Conservation (phyloP, 2,113 vertebrate genomes). For the Heloderma charlesbogerti region DNA sequence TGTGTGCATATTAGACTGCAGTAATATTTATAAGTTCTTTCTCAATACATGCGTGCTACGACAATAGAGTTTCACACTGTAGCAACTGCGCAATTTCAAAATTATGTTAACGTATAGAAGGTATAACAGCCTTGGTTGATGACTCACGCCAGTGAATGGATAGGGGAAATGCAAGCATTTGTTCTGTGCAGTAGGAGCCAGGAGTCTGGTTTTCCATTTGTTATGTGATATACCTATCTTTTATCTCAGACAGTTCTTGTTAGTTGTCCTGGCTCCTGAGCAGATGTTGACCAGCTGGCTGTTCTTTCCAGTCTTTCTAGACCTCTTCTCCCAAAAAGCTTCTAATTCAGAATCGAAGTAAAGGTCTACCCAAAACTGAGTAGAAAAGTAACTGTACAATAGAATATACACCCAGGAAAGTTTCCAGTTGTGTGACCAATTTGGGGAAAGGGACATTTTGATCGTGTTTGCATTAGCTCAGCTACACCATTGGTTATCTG, state of each 20-base stretch:
- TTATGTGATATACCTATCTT: constrained; percentile 10
- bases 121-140: no score
- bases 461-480: background rate
- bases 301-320: background rate
- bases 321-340: background rate
- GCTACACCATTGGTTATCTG: background rate
- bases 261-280: background rate
- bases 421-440: background rate
- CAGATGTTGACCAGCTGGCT: constrained; percentile 12
- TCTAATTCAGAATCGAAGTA: background rate
- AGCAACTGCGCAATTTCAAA: background rate
- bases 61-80: background rate
- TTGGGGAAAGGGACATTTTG: background rate
- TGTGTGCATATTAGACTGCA: background rate
- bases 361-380: background rate
- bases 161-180: no score
- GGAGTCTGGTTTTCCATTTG: background rate
- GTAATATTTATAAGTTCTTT: background rate
- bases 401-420: background rate
- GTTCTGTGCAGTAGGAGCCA: constrained; percentile 10
- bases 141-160: no score
- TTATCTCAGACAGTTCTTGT: constrained; percentile 12
- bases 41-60: background rate
- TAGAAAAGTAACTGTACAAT: background rate
- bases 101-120: background rate